Conservation (phyloP, 2,113 vertebrate species). For the Limnothrissa miodon region DNA sequence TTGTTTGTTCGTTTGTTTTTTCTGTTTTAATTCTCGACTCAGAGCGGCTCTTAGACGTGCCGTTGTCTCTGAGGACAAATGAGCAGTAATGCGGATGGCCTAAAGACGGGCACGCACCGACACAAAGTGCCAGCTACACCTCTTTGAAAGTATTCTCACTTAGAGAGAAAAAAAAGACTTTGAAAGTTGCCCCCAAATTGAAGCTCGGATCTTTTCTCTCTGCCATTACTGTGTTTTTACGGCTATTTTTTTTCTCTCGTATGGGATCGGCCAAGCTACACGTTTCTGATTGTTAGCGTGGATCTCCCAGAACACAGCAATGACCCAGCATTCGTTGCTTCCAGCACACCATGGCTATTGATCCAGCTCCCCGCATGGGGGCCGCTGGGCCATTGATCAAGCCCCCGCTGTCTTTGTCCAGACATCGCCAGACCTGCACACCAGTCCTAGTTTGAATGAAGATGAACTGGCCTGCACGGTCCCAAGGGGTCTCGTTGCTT, state of each 20-base stretch:
- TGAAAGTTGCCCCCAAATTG: not conserved
- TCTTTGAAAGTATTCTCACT: not conserved
- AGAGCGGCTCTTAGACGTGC: not conserved
- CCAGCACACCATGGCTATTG: conserved; percentile 43
- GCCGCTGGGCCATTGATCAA: conserved; percentile 47
- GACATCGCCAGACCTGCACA: conserved; percentile 29
- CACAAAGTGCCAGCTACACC: not conserved
- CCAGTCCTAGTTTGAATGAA: conserved; percentile 40
- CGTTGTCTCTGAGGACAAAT: not conserved
- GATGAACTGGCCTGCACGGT: conserved; percentile 27
- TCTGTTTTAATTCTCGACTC: not conserved
- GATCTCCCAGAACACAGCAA: conserved; percentile 22
- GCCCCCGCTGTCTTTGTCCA: conserved; percentile 37
- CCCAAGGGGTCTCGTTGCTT: conserved; percentile 29
- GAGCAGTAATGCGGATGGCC: not conserved
- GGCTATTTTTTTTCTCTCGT: not conserved
- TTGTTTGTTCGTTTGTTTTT: not conserved
- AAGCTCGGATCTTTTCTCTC: not conserved
- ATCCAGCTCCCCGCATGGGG: conserved; percentile 25
- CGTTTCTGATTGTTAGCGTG: conserved; percentile 40
- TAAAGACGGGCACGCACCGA: not conserved
- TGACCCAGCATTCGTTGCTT: conserved; percentile 36
- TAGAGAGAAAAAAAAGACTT: not conserved
- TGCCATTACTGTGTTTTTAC: not conserved
- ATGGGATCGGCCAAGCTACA: conserved; percentile 17